Evolutionary conservation across 2,797 vertebrate species (phyloP).

Genomic region (Ctenopoma kingsleyae): DNA sequence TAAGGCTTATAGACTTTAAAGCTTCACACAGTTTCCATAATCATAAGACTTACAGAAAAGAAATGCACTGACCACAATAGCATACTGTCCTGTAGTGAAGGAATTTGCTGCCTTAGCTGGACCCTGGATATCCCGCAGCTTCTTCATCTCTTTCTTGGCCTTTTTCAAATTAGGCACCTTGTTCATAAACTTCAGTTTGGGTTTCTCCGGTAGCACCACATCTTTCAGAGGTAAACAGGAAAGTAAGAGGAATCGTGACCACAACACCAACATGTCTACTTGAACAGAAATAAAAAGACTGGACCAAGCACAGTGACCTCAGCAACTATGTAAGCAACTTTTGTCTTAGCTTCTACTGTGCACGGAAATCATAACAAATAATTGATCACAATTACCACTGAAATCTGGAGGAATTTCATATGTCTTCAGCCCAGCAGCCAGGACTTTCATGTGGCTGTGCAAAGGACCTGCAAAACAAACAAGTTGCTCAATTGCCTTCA

Average conservation of each 20-base stretch:
- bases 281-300: neutral
- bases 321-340: neutral
- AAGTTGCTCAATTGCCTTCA: neutral
- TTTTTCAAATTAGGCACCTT: conserved; percentile 90
- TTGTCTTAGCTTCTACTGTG: neutral
- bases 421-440: conserved; percentile 87
- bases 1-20: neutral
- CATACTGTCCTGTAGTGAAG: conserved; percentile 90
- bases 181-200: conserved; percentile 91
- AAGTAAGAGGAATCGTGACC: neutral
- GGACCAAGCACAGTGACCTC: neutral
- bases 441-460: conserved; percentile 66
- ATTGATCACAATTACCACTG: conserved; percentile 81
- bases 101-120: conserved; percentile 78
- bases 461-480: conserved; percentile 66
- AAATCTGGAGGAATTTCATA: conserved; percentile 86
- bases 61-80: conserved; percentile 88
- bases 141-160: conserved; percentile 86
- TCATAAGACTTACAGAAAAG: neutral
- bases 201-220: conserved; percentile 86
- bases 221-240: conserved; percentile 62
- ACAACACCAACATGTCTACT: neutral
- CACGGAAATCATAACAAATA: neutral
- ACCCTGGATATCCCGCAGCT: conserved; percentile 90
- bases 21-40: neutral